phyloP scores from a whole-genome alignment of 2,888 invertebrate species.

The Eupithecia tripunctaria region DNA sequence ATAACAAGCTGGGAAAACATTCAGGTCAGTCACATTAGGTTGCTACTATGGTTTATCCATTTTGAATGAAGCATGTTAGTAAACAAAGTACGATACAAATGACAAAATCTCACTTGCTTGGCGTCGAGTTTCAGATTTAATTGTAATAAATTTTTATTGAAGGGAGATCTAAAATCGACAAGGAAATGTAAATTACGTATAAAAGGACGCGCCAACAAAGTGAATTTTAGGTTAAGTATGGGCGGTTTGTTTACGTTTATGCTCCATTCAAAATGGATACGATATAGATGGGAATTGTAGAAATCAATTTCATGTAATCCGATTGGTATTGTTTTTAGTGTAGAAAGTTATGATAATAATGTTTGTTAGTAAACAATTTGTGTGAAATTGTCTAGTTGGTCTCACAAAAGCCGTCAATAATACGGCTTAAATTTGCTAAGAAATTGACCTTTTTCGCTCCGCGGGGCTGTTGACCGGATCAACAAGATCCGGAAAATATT shows the following conservation, averaged over 20 bases:
- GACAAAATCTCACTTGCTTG: no score
- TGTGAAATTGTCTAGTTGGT: neutral
- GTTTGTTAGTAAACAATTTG: neutral
- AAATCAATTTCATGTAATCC: neutral
- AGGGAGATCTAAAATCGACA: no score
- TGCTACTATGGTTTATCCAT: no score
- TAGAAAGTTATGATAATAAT: neutral
- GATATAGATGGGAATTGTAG: neutral
- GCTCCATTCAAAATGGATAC: no score
- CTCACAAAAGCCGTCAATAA: neutral
- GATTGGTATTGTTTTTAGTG: neutral
- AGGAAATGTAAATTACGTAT: no score
- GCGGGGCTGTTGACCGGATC: neutral
- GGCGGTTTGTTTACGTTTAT: no score
- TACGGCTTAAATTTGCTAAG: neutral
- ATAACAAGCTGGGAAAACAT: neutral
- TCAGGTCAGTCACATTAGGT: neutral
- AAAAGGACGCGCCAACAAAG: no score
- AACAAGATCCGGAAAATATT: neutral
- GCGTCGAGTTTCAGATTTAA: no score
- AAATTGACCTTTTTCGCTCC: neutral
- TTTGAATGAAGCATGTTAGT: no score
- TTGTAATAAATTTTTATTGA: no score
- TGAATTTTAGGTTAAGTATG: no score
- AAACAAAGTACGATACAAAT: no score